Evolutionary conservation across 2,113 vertebrate species (phyloP).

Genomic region (Dicentrarchus labrax): DNA sequence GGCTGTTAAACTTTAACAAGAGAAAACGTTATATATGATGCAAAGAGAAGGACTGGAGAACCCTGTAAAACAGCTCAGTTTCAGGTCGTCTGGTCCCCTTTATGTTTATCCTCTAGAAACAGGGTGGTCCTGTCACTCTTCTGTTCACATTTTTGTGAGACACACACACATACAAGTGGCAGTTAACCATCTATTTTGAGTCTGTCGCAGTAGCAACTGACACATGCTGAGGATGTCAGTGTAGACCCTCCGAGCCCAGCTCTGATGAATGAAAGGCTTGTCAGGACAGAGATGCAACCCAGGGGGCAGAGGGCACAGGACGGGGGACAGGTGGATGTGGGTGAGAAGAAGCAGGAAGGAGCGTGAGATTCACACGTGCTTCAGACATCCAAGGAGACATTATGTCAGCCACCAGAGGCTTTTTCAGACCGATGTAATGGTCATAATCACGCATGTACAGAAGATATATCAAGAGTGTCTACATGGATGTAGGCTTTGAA

Average conservation of each 20-base stretch:
- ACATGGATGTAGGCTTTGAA: conserved; percentile 10
- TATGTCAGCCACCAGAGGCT: conserved; percentile 52
- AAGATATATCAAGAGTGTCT: not conserved
- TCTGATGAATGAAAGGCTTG: conserved; percentile 52
- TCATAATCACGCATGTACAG: conserved; percentile 24
- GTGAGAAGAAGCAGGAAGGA: conserved; percentile 25
- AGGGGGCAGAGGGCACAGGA: conserved; percentile 37
- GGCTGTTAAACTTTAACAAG: conserved; percentile 50
- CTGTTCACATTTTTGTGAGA: conserved; percentile 52
- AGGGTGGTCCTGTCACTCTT: conserved; percentile 65
- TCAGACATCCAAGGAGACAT: conserved; percentile 44
- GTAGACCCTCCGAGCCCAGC: conserved; percentile 10
- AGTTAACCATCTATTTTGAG: conserved; percentile 76
- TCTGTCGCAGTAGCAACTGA: conserved; percentile 60
- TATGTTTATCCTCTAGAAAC: conserved; percentile 46
- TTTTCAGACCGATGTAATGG: conserved; percentile 42
- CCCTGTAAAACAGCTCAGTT: conserved; percentile 42
- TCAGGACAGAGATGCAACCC: conserved; percentile 19
- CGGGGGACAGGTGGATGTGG: conserved; percentile 56
- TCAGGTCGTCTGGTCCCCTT: conserved; percentile 26
- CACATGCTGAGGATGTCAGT: conserved; percentile 63
- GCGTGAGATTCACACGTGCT: conserved; percentile 58
- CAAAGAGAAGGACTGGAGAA: not conserved
- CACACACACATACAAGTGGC: conserved; percentile 38
- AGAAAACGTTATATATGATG: conserved; percentile 28